Evolutionary conservation across 2,797 vertebrate species (phyloP), one percentile per base, ranked within the genome.

Genomic region (Sebastes elongatus): DNA sequence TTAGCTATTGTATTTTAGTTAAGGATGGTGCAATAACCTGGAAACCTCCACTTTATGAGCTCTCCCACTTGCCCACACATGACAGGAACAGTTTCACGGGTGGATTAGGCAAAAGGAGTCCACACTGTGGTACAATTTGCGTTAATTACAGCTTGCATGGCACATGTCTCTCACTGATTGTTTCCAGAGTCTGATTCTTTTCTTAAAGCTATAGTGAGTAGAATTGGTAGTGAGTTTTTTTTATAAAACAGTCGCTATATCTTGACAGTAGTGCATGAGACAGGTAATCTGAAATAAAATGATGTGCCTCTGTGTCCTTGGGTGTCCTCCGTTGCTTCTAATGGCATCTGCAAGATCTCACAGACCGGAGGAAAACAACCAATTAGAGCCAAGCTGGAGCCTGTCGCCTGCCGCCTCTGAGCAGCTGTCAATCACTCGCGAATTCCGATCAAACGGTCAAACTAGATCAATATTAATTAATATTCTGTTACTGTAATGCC

Each of bases 1-100:
- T 70, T 72, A 14, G 10, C 74, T 74, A 38, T 80, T 74, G 60
- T 85, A 60, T 89, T 91, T 82, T 55, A 71, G 60, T 84, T 57
- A 52, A 46, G 57, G 59, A 86, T 84, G 84, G 30, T 79, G 76
- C 53, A 83, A 80, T 53, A 57, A 64, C 52, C 78, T 61, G 60
- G 76, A 89, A 90, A 81, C 72, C 18, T 81, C 25, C 61, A 13
- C 60, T 78, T 76, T n/a, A 33, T 20, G 27, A 85, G 67, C 49
- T 75, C 35, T 78, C 42, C 28, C 67, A 42, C 63, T 56, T 38
- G 52, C 73, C 66, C 27, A 71, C 78, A 74, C 59, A 73, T 25
- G 75, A 76, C 52, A 56, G 28, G 52, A 64, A 72, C 4, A n/a
- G 16, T 55, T 82, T 20, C 61, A 60, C 22, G 7, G 33, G 60